Evolutionary conservation across 2,888 invertebrate genomes (phyloP).

Genomic region (Campopleginae sp.): DNA sequence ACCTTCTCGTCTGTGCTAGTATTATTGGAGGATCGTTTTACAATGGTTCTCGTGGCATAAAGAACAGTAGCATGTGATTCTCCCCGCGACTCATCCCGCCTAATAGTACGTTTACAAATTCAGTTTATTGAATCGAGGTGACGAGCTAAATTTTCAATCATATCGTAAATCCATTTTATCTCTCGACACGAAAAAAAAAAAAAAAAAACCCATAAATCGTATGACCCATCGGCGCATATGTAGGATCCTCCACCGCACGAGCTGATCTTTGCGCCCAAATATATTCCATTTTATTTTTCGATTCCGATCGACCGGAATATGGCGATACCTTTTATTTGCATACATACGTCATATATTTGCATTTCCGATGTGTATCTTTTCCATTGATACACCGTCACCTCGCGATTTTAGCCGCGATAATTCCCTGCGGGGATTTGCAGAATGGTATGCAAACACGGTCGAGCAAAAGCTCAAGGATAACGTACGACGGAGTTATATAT

Average conservation of each 20-base stretch:
- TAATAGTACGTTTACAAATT: conserved; percentile 21
- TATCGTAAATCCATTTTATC: background rate
- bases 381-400: conserved; percentile 72
- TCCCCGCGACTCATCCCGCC: background rate
- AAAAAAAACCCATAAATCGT: background rate
- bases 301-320: conserved; percentile 11
- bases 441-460: conserved; percentile 76
- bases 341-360: conserved; percentile 45
- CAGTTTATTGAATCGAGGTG: background rate
- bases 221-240: background rate
- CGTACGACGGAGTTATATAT: conserved; percentile 19
- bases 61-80: background rate
- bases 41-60: conserved; percentile 22
- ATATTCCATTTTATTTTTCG: conserved; percentile 7
- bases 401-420: conserved; percentile 70
- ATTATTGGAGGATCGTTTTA: conserved; percentile 46
- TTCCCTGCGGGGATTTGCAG: conserved; percentile 72
- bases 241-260: background rate
- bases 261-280: background rate
- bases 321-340: conserved; percentile 27
- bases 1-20: conserved; percentile 27
- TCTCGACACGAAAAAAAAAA: background rate
- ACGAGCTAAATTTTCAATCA: background rate
- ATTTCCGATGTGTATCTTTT: conserved; percentile 53
- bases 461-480: conserved; percentile 33